Evolutionary conservation across 1,140 invertebrate species (phyloP), one percentile per base, ranked within the genome.

Genomic region (Stegodyphus dumicola): DNA sequence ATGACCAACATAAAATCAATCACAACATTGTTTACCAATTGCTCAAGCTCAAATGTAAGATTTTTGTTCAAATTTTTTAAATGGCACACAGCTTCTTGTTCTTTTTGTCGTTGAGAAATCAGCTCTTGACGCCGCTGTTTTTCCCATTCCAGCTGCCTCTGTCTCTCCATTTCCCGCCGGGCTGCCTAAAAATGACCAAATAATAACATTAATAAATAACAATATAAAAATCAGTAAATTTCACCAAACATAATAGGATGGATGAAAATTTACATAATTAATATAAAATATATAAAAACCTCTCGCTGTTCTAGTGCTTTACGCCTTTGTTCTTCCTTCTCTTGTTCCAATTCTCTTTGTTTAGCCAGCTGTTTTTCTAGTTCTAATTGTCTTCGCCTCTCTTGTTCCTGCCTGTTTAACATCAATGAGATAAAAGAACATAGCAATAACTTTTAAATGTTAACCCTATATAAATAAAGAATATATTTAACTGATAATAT

Each of bases 141-240:
- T 91, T 99, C 98, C 97, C 97, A 98, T 91, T 99, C 98, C 85
- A 97, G 92, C 89, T 98, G 96, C 67, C 98, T 93, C 89, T 99
- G 97, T 86, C 97, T 93, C 90, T 99, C 98, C 93, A 98, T 94
- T 92, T 99, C 97, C 91, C 95, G 95, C n/a, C 92, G 88, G 6
- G 91, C 91, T 85, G 91, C 90, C 90, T 92, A 87, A 33, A 33
- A 60, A 1, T 10, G 0, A 60, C 56, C 9, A 60, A 10, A 10
- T 5, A 60, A 60, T 5, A 60, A 60, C n/a, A n/a, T n/a, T 60
- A 60, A 10, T 60, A 60, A 60, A 60, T 60, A 60, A 60, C 56
- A 56, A 56, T 7, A 10, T 60, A 60, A 60, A 10, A 15, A 10
- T 60, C 56, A 2, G 15, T 15, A 60, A 10, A 60, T 60, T 60